phyloP scores from a whole-genome alignment of 2,888 invertebrate species.

The Celastrina argiolus region DNA sequence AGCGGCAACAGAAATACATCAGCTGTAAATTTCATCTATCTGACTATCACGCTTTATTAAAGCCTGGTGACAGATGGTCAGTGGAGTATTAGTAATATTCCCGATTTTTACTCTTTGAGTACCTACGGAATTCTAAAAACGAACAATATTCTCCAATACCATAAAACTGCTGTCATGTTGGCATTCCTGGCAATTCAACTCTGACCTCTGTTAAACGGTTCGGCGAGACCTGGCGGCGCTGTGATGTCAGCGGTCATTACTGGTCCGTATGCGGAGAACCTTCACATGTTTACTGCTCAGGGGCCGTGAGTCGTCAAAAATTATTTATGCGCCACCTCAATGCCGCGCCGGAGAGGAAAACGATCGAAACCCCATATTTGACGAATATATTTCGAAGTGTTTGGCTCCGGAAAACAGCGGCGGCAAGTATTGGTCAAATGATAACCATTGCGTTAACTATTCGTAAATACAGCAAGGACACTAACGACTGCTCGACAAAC shows the following conservation, averaged over 20 bases:
- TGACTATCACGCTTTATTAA: too few relatives aligned
- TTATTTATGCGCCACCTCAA: constrained; percentile 1
- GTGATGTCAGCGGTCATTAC: constrained; percentile 2
- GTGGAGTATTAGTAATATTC: too few relatives aligned
- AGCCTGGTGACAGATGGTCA: too few relatives aligned
- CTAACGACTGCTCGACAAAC: neutral
- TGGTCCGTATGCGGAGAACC: neutral
- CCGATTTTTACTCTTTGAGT: too few relatives aligned
- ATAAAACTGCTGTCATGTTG: neutral
- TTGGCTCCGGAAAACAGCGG: neutral
- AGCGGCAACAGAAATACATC: too few relatives aligned
- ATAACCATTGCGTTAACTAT: neutral
- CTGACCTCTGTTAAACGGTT: neutral
- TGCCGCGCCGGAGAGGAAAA: neutral
- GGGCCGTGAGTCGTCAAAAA: neutral
- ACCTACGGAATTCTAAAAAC: too few relatives aligned
- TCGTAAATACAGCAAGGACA: neutral
- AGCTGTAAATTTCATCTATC: too few relatives aligned
- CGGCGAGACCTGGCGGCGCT: neutral
- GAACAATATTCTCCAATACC: too few relatives aligned
- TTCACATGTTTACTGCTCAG: neutral
- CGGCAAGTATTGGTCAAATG: neutral
- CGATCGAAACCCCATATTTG: neutral
- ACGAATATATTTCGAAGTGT: neutral
- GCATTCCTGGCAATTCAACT: neutral